Base-by-base conservation (phyloP, 2,113 vertebrate genomes). In the Actinemys pallida region DNA sequence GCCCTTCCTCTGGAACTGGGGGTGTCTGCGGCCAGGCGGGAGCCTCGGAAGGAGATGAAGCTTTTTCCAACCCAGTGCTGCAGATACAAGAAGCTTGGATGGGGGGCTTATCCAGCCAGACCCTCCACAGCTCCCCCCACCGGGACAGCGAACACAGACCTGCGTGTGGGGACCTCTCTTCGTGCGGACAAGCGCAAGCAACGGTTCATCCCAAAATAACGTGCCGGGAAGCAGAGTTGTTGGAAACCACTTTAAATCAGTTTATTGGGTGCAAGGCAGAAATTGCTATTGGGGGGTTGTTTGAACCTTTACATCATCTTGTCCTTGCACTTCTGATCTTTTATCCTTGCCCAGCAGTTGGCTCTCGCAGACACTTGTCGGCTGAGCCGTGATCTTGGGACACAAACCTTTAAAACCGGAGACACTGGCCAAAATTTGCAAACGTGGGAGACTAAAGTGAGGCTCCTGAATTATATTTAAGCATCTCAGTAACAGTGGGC, bases 211-310 rank as follows among this genome's bases (percentile, higher is more conserved):
- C 88, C 86, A n/a, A 52, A 89, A 24, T 5, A 42, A 95, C 35
- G 35, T 3, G 59, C 72, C 22, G 42, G 47, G n/a, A 35, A 49
- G 45, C 78, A n/a, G 31, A 47, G 24, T 45, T 81, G 42, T 62
- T 65, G 93, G 95, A 78, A 95, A 95, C 89, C 93, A 84, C 62
- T 35, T 42, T 86, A 25, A 56, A 85, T 65, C 1, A 2, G 14
- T 83, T 97, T 97, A 97, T 96, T 97, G 57, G 90, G 90, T 82
- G 94, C 22, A 52, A 84, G 50, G 87, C 39, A 27, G 81, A 42
- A 82, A 65, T 81, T 22, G 0, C 8, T 0, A 0, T n/a, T 2
- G 87, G 35, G 78, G 88, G 76, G 10, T 56, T 90, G 83, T 39
- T 5, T 7, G 79, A 20, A 49, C 69, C 82, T 20, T 54, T 17